phyloP scores from a whole-genome alignment of 2,113 vertebrate species.

The Parus major region DNA sequence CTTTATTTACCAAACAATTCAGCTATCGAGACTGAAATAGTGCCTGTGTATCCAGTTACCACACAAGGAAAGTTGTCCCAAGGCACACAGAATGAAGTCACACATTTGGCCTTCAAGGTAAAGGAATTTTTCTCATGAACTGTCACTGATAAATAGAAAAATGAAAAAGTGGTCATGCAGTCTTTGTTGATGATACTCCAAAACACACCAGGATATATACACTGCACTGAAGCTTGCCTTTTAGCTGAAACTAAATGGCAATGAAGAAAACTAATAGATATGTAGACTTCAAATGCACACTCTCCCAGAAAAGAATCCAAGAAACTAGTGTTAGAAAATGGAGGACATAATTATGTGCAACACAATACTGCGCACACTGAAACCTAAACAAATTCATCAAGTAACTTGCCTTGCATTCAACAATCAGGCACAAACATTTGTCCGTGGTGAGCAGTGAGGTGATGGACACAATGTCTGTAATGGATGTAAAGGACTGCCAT shows the following conservation, averaged over 20 bases:
- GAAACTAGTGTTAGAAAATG: neutral
- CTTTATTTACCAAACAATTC: neutral
- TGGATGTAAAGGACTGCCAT: neutral
- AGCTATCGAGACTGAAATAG: neutral
- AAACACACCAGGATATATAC: neutral
- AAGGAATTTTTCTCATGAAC: slow-evolving; percentile 5
- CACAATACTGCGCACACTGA: neutral
- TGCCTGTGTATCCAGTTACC: neutral
- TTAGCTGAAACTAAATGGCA: neutral
- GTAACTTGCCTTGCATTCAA: neutral
- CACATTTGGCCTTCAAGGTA: neutral
- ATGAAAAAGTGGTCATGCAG: neutral
- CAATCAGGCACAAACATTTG: neutral
- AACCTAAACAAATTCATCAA: neutral
- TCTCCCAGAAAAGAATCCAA: neutral
- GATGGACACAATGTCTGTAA: neutral
- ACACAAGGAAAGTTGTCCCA: neutral
- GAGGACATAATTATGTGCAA: neutral
- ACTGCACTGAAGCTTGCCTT: neutral
- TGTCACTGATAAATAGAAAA: neutral
- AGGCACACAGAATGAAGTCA: neutral
- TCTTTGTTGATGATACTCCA: neutral
- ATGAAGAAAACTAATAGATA: neutral
- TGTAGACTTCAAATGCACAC: neutral
- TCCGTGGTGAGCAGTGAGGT: neutral